phyloP scores from a whole-genome alignment of 2,113 vertebrate genomes.

The Callorhinus ursinus region DNA sequence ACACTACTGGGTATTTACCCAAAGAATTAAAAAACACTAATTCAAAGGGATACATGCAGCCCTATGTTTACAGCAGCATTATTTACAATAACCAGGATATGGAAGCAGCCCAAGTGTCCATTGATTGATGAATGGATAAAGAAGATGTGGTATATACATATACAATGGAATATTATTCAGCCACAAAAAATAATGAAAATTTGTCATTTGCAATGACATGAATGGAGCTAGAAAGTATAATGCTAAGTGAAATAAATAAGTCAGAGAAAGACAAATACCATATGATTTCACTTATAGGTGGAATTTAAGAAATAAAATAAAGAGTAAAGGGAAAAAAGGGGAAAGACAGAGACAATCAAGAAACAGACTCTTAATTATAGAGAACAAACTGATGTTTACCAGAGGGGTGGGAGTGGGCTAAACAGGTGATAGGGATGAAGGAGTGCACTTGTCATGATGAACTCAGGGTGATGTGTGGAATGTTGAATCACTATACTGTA shows the following conservation, averaged over 20 bases:
- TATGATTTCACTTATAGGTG: too few species aligned
- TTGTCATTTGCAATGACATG: neutral
- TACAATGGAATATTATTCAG: neutral
- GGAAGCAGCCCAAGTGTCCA: neutral
- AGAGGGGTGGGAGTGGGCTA: neutral
- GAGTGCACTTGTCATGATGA: neutral
- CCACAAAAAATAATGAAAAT: neutral
- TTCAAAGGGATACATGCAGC: neutral
- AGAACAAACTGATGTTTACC: neutral
- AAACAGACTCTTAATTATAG: too few species aligned
- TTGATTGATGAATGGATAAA: neutral
- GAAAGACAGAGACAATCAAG: too few species aligned
- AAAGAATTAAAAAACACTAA: neutral
- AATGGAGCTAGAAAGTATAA: neutral
- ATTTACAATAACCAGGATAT: neutral
- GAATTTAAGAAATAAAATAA: too few species aligned
- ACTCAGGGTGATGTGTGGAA: neutral
- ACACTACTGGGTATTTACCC: neutral
- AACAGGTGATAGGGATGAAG: neutral
- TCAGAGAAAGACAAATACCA: too few species aligned
- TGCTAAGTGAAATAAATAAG: neutral
- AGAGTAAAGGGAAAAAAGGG: too few species aligned
- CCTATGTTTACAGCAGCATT: neutral
- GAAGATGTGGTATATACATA: neutral
- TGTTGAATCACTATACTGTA: neutral